phyloP scores from a whole-genome alignment of 2,113 vertebrate genomes.

The Oreochromis niloticus region DNA sequence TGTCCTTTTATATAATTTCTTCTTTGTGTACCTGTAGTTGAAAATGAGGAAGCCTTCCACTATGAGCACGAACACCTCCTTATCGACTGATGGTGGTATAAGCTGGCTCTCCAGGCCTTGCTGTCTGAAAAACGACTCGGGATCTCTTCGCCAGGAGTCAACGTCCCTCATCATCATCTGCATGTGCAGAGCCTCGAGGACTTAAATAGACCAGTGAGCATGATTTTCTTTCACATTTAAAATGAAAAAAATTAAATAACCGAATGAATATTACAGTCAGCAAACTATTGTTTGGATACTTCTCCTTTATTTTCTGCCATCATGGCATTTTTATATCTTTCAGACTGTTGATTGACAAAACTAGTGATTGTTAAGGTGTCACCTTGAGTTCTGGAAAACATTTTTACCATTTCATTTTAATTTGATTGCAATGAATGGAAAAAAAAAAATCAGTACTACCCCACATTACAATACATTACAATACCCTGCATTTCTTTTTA shows the following conservation, averaged over 20 bases:
- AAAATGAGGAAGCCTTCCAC: conserved; percentile 94
- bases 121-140: conserved; percentile 23
- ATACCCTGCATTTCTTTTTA: neutral
- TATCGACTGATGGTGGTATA: neutral
- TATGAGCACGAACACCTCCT: conserved; percentile 76
- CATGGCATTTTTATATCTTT: neutral
- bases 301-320: neutral
- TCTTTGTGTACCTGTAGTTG: conserved; percentile 80
- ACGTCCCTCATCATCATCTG: conserved; percentile 82
- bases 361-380: neutral
- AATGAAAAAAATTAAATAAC: neutral
- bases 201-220: conserved; percentile 56
- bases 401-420: neutral
- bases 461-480: neutral
- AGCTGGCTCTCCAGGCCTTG: neutral
- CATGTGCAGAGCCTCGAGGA: conserved; percentile 87
- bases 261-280: neutral
- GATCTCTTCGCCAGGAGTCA: conserved; percentile 69
- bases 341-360: neutral
- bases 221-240: neutral
- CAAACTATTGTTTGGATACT: neutral
- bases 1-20: neutral
- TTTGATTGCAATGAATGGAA: neutral
- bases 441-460: neutral
- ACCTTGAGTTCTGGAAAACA: neutral